A percentile compares a stretch with the other conserved stretches of the same genome.
phyloP scores from a whole-genome alignment of 2,888 invertebrate species.

The Nowickia ferox region DNA sequence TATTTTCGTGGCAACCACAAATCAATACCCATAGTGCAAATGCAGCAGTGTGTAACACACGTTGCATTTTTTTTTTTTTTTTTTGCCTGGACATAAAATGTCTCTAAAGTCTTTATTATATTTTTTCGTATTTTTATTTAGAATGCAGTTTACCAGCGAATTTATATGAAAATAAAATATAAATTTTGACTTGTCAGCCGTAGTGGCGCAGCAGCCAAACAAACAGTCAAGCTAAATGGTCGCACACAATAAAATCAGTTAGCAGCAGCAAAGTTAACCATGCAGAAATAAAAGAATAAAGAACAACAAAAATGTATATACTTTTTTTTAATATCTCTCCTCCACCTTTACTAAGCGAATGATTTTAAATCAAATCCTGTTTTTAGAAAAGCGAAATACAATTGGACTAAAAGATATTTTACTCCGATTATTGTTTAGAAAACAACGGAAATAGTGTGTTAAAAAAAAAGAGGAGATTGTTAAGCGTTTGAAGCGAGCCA shows the following conservation, averaged over 20 bases:
- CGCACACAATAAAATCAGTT: constrained; percentile 59
- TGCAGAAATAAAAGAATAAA: constrained; percentile 25
- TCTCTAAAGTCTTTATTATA: constrained; percentile 24
- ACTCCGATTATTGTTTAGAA: neutral
- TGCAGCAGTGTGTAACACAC: no score
- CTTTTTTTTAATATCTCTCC: neutral
- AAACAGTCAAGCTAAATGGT: constrained; percentile 36
- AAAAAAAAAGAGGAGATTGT: neutral
- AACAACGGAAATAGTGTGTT: neutral
- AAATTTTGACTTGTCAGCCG: constrained; percentile 59
- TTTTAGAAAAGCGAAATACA: constrained; percentile 9
- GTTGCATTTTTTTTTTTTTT: no score
- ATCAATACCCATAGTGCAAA: no score
- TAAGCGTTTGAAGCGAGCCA: neutral
- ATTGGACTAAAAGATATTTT: neutral
- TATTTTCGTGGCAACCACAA: no score
- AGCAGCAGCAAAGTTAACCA: constrained; percentile 53
- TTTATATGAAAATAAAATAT: constrained; percentile 13
- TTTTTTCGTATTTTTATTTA: constrained; percentile 31
- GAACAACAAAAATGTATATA: neutral
- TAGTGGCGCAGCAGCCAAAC: constrained; percentile 41
- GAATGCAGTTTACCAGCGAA: constrained; percentile 41
- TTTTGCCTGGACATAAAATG: neutral
- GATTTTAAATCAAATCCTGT: constrained; percentile 18
- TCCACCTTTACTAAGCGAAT: neutral